Percentiles rank a stretch among this genome's conserved stretches.
These are phyloP conservation scores for Tromatobia lineatoria DNA, from an alignment of 2,888 invertebrate genomes.

Conservation along the genomic window DNA sequence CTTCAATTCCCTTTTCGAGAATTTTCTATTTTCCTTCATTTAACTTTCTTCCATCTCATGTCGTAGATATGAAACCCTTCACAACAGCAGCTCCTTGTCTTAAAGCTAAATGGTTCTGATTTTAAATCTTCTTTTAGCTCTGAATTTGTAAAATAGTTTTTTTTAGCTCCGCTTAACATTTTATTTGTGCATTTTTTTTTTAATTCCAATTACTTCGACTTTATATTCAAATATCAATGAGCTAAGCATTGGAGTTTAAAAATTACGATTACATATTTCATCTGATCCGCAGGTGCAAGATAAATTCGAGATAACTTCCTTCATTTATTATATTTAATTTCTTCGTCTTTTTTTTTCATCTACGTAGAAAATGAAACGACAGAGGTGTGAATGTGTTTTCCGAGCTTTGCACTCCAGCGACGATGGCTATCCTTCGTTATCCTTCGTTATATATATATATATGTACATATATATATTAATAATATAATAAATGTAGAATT, in stretches of 20 bases:
- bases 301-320: slow-evolving; percentile 19
- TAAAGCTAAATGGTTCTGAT: background rate
- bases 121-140: background rate
- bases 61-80: background rate
- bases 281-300: slow-evolving; percentile 25
- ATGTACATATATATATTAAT: background rate
- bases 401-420: slow-evolving; percentile 24
- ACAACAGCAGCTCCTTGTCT: background rate
- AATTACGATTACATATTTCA: slow-evolving; percentile 10
- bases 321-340: slow-evolving; percentile 6
- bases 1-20: background rate
- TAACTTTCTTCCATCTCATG: background rate
- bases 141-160: slow-evolving; percentile 17
- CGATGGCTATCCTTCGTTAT: slow-evolving; percentile 22
- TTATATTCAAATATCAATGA: slow-evolving; percentile 14
- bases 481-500: slow-evolving; percentile 27
- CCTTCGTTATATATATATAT: slow-evolving; percentile 12
- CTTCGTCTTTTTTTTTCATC: slow-evolving; percentile 12
- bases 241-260: slow-evolving; percentile 4
- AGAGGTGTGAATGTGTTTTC: slow-evolving; percentile 5
- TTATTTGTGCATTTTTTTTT: slow-evolving; percentile 19
- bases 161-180: background rate
- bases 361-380: slow-evolving; percentile 34
- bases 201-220: slow-evolving; percentile 11
- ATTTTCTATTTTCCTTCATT: background rate